Evolutionary conservation across 2,797 vertebrate species (phyloP).

Genomic region (Pantherophis vulpinus): DNA sequence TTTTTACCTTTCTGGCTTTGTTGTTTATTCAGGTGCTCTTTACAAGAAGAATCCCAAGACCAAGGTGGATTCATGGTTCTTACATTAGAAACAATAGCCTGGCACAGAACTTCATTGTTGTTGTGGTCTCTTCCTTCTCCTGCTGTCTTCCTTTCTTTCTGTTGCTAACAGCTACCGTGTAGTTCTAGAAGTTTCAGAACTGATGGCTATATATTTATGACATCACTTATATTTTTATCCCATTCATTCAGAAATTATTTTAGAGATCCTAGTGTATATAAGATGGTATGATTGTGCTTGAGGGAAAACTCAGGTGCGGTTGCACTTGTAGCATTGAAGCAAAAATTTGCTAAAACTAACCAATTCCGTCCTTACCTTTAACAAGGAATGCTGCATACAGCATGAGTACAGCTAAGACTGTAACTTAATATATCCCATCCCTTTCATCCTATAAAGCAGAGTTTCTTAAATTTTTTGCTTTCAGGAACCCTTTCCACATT

Average conservation of each 20-base stretch:
- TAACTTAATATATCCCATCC: neutral
- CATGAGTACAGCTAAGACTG: neutral
- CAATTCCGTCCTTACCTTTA: neutral
- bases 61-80: conserved; percentile 27
- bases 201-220: conserved; percentile 11
- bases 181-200: conserved; percentile 36
- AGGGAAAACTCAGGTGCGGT: neutral
- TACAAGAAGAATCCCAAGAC: neutral
- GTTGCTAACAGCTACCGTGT: conserved; percentile 2
- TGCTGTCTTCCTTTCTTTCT: neutral
- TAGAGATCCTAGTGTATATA: neutral
- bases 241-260: neutral
- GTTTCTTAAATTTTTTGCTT: neutral
- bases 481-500: neutral
- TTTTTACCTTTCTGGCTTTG: neutral
- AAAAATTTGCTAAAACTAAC: neutral
- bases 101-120: conserved; percentile 3
- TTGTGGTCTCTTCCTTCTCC: neutral
- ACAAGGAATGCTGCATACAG: neutral
- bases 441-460: neutral
- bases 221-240: neutral
- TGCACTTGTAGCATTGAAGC: neutral
- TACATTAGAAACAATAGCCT: neutral
- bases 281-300: neutral
- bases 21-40: neutral